Percentiles rank a stretch among this genome's conserved stretches.
phyloP scores from a whole-genome alignment of 2,888 invertebrate genomes.

The Pseudococcus jackbeardsleyi region DNA sequence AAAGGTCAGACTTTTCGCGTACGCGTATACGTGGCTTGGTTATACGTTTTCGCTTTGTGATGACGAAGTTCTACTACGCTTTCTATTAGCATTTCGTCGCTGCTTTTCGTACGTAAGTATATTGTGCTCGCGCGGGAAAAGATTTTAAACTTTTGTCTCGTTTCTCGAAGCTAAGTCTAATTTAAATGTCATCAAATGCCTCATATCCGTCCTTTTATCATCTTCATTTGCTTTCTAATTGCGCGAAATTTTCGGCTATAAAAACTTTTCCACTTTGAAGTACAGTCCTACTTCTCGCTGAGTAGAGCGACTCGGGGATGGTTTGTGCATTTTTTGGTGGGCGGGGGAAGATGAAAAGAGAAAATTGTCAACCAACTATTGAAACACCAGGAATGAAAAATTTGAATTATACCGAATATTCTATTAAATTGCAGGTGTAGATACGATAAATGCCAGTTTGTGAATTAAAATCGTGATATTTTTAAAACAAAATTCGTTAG shows the following conservation, averaged over 20 bases:
- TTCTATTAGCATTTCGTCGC: slow-evolving; percentile 47
- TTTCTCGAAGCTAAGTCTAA: slow-evolving; percentile 51
- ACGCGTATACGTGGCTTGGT: background rate
- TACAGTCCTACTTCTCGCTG: too few relatives aligned
- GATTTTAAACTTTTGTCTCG: slow-evolving; percentile 53
- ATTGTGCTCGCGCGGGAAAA: background rate
- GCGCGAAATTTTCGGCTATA: slow-evolving; percentile 17
- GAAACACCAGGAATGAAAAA: too few relatives aligned
- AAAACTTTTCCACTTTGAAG: slow-evolving; percentile 44
- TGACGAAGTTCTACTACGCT: slow-evolving; percentile 30
- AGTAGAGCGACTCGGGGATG: too few relatives aligned
- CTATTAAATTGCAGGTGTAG: too few relatives aligned
- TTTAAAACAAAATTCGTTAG: too few relatives aligned
- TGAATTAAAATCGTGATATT: too few relatives aligned
- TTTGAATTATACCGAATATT: too few relatives aligned
- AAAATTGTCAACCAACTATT: too few relatives aligned
- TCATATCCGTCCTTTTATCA: slow-evolving; percentile 49
- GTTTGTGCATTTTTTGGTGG: too few relatives aligned
- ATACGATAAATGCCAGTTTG: too few relatives aligned
- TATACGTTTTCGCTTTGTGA: slow-evolving; percentile 29
- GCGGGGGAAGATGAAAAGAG: too few relatives aligned
- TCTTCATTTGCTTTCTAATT: slow-evolving; percentile 44
- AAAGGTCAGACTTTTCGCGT: slow-evolving; percentile 62
- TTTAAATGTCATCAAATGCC: slow-evolving; percentile 56
- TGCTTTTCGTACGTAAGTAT: background rate